A percentile compares a stretch with the other conserved stretches of the same genome.
phyloP scores from a whole-genome alignment of 2,113 vertebrate species.

The Mohoua ochrocephala region DNA sequence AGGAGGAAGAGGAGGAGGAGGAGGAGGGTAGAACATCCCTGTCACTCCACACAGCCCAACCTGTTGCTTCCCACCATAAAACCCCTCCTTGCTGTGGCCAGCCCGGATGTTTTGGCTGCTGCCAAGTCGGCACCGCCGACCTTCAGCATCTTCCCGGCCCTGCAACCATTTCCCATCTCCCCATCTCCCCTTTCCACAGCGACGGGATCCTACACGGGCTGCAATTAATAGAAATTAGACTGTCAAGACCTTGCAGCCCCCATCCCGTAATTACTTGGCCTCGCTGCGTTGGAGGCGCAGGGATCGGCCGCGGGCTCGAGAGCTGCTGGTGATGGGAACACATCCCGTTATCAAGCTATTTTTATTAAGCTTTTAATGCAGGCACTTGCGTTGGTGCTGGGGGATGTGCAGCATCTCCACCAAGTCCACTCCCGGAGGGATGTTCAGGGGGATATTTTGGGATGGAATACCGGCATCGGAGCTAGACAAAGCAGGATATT shows the following conservation, averaged over 20 bases:
- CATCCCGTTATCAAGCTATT: neutral
- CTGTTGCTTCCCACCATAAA: neutral
- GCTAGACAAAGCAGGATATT: neutral
- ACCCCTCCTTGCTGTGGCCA: neutral
- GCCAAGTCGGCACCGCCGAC: neutral
- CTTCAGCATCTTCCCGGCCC: neutral
- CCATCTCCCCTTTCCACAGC: neutral
- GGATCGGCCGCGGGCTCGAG: neutral
- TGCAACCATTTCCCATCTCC: neutral
- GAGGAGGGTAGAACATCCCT: neutral
- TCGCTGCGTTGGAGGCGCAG: neutral
- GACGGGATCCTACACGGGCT: neutral
- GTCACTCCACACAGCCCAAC: neutral
- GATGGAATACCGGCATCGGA: neutral
- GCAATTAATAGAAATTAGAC: slow-evolving; percentile 54
- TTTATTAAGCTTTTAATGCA: slow-evolving; percentile 43
- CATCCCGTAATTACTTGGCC: slow-evolving; percentile 22
- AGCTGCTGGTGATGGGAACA: neutral
- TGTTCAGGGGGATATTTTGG: neutral
- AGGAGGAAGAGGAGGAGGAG: neutral
- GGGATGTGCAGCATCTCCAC: slow-evolving; percentile 1
- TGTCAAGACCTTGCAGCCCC: slow-evolving; percentile 29
- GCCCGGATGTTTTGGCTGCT: neutral
- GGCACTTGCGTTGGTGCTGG: neutral
- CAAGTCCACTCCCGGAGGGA: neutral